A percentile compares a stretch with the other conserved stretches of the same genome.
These are phyloP conservation scores for Podarcis lilfordi DNA, from an alignment of 2,797 vertebrate species.

Conservation along the genomic window DNA sequence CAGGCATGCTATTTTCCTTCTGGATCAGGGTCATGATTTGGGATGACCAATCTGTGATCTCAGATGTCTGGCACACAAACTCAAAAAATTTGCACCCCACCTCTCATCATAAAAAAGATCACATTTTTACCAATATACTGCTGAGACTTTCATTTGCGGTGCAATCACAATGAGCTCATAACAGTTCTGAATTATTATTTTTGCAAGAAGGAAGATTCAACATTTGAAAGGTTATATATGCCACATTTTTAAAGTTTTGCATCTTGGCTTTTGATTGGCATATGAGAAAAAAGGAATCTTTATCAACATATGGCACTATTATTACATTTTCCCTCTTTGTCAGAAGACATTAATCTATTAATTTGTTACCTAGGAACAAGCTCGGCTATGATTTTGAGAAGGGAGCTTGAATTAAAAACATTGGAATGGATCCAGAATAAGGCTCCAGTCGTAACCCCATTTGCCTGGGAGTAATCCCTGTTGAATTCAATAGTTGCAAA, in stretches of 20 bases:
- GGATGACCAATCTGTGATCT: background rate
- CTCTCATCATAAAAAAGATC: background rate
- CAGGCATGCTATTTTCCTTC: background rate
- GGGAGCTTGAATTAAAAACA: background rate
- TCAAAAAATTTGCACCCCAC: background rate
- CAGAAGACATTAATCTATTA: slow-evolving; percentile 8
- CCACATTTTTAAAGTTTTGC: background rate
- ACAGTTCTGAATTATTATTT: slow-evolving; percentile 1
- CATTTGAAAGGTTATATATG: background rate
- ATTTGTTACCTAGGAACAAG: slow-evolving; percentile 31
- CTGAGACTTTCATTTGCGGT: background rate
- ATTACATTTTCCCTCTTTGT: slow-evolving; percentile 13
- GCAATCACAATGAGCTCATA: background rate
- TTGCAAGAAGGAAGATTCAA: background rate
- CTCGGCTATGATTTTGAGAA: background rate
- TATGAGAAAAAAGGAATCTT: slow-evolving; percentile 5
- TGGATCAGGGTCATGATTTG: background rate
- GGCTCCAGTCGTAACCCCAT: no score
- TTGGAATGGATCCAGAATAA: background rate
- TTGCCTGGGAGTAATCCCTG: no score
- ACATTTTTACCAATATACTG: background rate
- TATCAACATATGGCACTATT: background rate
- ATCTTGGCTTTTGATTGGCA: background rate
- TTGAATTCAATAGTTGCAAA: no score
- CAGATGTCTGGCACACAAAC: background rate